These are phyloP conservation scores for Cheirogaleus medius DNA, from an alignment of 2,113 vertebrate species.

Conservation along the genomic window DNA sequence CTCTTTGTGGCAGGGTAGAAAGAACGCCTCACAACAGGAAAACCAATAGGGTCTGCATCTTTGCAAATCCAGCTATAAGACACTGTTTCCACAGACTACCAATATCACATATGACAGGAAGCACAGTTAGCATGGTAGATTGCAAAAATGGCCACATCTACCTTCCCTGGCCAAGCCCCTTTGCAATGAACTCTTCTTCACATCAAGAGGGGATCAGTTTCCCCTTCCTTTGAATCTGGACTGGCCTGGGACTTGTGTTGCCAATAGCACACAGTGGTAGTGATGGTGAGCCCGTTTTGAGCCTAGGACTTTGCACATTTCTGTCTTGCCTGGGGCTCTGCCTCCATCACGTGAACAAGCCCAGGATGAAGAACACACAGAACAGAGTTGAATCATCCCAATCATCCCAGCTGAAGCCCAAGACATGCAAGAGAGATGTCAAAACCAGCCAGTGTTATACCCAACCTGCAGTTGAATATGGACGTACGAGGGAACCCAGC, in stretches of 20 bases:
- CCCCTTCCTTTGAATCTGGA: neutral
- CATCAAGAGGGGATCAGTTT: no score
- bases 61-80: neutral
- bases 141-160: no score
- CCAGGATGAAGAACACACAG: neutral
- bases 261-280: no score
- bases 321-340: no score
- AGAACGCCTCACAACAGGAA: neutral
- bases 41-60: neutral
- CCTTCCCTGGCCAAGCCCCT: no score
- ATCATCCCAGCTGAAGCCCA: neutral
- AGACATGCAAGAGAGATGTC: neutral
- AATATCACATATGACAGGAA: neutral
- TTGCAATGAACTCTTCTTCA: neutral
- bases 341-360: neutral
- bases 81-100: neutral
- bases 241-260: neutral
- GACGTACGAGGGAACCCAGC: rapidly evolving
- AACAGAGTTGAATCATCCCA: no score
- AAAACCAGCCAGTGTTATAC: neutral
- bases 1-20: neutral
- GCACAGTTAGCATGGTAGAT: neutral
- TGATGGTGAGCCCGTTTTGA: neutral
- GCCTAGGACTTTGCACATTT: neutral
- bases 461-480: neutral